Evolutionary conservation across 2,888 invertebrate genomes (phyloP).

Genomic region (Sacculina carcini): DNA sequence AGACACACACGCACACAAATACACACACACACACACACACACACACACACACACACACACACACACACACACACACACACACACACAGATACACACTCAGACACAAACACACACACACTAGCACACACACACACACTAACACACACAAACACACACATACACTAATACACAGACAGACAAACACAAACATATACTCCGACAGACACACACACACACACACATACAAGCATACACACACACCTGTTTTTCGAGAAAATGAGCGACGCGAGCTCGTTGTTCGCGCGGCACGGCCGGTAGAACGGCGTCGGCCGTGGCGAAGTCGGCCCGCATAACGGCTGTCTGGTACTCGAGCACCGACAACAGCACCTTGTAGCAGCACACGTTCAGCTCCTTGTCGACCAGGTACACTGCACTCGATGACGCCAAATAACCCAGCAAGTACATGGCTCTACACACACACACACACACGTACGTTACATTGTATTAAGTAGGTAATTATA

Average conservation of each 20-base stretch:
- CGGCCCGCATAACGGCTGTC: conserved; percentile 96
- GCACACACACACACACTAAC: conserved; percentile 25
- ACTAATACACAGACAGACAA: conserved; percentile 8
- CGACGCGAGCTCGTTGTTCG: conserved; percentile 87
- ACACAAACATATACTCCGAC: conserved; percentile 29
- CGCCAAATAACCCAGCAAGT: conserved; percentile 82
- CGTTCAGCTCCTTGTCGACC: conserved; percentile 89
- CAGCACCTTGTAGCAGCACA: conserved; percentile 59
- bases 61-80: conserved; percentile 29
- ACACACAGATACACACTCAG: conserved; percentile 9
- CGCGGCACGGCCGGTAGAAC: conserved; percentile 83
- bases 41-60: conserved; percentile 29
- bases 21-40: conserved; percentile 8
- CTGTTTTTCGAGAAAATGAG: conserved; percentile 97
- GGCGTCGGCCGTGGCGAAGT: conserved; percentile 81
- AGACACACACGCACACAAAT: not conserved
- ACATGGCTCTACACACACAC: conserved; percentile 43
- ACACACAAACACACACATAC: conserved; percentile 25
- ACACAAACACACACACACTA: conserved; percentile 38
- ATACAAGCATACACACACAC: too few relatives aligned
- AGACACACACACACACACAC: conserved; percentile 6
- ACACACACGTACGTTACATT: too few relatives aligned
- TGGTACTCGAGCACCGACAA: conserved; percentile 93
- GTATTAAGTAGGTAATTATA: too few relatives aligned
- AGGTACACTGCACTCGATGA: conserved; percentile 84